Conservation (phyloP, 2,113 vertebrate species). For the Forbesichthys agassizii region DNA sequence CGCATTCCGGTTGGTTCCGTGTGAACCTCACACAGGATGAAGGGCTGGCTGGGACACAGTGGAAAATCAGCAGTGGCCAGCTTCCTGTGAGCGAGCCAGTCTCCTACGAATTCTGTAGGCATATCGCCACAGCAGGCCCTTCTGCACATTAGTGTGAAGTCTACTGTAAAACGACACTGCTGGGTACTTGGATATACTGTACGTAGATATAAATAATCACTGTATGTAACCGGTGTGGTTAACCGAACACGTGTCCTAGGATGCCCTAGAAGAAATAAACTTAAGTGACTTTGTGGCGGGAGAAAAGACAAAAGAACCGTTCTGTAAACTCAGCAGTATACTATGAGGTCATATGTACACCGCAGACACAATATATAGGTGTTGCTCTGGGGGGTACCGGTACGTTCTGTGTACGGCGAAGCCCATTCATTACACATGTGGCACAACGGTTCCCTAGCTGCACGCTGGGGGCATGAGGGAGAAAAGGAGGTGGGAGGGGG, state of each 20-base stretch:
- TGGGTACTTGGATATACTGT: not conserved
- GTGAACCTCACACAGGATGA: conserved; percentile 70
- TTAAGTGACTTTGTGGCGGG: not conserved
- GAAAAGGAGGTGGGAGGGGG: conserved; percentile 10
- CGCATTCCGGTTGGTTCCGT: conserved; percentile 61
- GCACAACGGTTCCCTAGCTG: conserved; percentile 24
- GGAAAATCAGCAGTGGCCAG: conserved; percentile 64
- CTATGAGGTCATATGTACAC: conserved; percentile 1
- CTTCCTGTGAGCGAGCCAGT: conserved; percentile 61
- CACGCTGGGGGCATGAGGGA: conserved; percentile 21
- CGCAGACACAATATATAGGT: not conserved
- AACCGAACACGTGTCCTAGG: not conserved
- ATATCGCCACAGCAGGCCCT: conserved; percentile 14
- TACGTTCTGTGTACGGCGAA: conserved; percentile 10
- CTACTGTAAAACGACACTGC: not conserved
- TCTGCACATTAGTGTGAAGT: conserved; percentile 7
- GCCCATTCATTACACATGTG: conserved; percentile 48
- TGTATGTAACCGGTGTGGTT: not conserved
- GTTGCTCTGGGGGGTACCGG: conserved; percentile 16
- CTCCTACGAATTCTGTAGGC: conserved; percentile 34
- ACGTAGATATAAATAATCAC: not conserved
- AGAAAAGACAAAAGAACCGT: not conserved
- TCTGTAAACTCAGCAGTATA: conserved; percentile 32
- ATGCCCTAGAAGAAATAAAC: not conserved
- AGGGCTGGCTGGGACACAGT: conserved; percentile 47